Conservation (phyloP, 2,797 vertebrate genomes). For the Tamandua tetradactyla region DNA sequence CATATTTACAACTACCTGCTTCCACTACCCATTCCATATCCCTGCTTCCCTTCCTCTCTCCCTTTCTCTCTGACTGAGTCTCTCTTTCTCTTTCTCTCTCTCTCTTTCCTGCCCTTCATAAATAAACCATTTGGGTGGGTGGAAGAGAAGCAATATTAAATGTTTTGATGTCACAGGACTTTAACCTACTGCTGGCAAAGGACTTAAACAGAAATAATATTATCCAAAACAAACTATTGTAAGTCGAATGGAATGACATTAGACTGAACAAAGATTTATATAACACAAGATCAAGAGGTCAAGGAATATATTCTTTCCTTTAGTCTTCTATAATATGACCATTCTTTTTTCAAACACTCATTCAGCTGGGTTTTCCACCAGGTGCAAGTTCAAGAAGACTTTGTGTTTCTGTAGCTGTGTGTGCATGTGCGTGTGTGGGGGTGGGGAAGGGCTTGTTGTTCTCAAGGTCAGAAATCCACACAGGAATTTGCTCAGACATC, state of each 20-base stretch:
- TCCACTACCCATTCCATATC: no score
- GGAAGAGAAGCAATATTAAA: background rate
- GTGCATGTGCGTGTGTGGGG: background rate
- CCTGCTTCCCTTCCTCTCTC: background rate
- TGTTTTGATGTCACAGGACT: slow-evolving; percentile 5
- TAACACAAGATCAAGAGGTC: background rate
- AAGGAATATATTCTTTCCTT: background rate
- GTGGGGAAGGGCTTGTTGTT: background rate
- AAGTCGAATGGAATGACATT: background rate
- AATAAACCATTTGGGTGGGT: background rate
- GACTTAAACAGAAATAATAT: background rate
- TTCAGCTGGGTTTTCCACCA: background rate
- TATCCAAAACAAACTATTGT: background rate
- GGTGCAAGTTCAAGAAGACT: background rate
- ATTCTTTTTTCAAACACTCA: background rate
- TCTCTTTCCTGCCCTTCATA: background rate
- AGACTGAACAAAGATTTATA: background rate
- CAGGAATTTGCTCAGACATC: background rate
- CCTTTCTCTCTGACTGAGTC: no score
- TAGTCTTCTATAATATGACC: background rate
- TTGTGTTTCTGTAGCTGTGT: background rate
- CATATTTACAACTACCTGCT: no score
- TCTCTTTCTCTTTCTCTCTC: background rate
- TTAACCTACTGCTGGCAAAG: background rate
- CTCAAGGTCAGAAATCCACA: background rate